Base-by-base conservation (phyloP, 2,113 vertebrate species). In the Neomonachus schauinslandi region DNA sequence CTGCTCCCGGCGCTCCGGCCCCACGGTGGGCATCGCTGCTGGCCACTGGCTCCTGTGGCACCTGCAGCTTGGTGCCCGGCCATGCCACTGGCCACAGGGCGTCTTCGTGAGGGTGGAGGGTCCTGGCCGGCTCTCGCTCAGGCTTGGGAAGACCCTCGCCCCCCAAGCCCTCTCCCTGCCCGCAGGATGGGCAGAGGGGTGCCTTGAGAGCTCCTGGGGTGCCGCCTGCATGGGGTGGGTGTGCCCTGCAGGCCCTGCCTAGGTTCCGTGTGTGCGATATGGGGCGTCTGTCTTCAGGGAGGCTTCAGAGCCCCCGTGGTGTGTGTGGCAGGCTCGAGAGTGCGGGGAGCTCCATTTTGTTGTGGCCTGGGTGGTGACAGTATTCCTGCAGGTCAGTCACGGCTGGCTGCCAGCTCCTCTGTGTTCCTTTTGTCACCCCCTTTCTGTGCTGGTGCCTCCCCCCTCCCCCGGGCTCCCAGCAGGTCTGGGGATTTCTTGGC, bases 311-410 rank as follows among this genome's bases (percentile, higher is more conserved):
- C 15, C 5, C 11, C 3, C 6, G n/a, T 2, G 46, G 71, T 12
- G 16, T 15, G 4, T 2, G 1, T 3, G 59, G 61, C 4, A 6
- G 57, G 36, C 57, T 49, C 22, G 2, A 1, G 5, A 10, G 36
- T 67, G 0, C 2, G 42, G 49, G 53, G 11, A 2, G 61, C 39
- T 59, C 51, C 14, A 1, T 5, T 7, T 8, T 26, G n/a, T 4
- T 1, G 28, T 63, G 55, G 55, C 15, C 16, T 0, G 33, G 24
- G 31, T 0, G 2, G 10, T 5, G 1, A 15, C 2, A 7, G 11
- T 1, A 0, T 5, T 26, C 1, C 0, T 0, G 4, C n/a, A 49
- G 84, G 36, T 3, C 21, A 1, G 0, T 15, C 24, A 0, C 2
- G 0, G 15, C 51, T 0, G 57, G 15, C 46, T 18, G 18, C 16